A percentile compares a stretch with the other conserved stretches of the same genome.
Evolutionary conservation across 1,140 invertebrate genomes (phyloP).

Genomic region (Paralvinella palmiformis): DNA sequence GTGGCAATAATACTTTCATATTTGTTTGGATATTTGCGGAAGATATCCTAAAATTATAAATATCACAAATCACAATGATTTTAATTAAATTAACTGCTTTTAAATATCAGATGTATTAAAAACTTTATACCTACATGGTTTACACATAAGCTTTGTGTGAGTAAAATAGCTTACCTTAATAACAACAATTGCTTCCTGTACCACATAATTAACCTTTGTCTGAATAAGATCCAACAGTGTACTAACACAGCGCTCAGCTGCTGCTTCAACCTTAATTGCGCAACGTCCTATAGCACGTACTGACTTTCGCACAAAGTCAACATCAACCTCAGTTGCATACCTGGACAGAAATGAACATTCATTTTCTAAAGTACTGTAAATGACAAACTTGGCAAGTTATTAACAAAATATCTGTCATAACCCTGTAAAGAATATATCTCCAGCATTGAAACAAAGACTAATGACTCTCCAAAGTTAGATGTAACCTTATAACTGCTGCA

Average conservation of each 20-base stretch:
- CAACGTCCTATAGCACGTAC: slow-evolving; percentile 95
- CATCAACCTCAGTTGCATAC: slow-evolving; percentile 96
- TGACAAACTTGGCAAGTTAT: too few species aligned
- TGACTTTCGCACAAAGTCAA: slow-evolving; percentile 97
- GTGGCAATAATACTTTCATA: slow-evolving; percentile 99
- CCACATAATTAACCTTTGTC: slow-evolving; percentile 99
- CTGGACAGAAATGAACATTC: too few species aligned
- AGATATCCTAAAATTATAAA: slow-evolving; percentile 68
- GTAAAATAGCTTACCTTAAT: slow-evolving; percentile 81
- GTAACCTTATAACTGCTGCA: too few species aligned
- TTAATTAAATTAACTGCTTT: background rate
- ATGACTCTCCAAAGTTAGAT: too few species aligned
- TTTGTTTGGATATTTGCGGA: slow-evolving; percentile 99
- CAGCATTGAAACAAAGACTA: too few species aligned
- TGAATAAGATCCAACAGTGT: slow-evolving; percentile 98
- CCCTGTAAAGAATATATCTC: too few species aligned
- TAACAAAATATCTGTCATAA: too few species aligned
- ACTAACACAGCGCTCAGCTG: slow-evolving; percentile 95
- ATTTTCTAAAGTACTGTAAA: too few species aligned
- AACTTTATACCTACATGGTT: too few species aligned
- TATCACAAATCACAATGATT: background rate
- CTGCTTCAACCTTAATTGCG: slow-evolving; percentile 99
- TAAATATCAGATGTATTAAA: background rate
- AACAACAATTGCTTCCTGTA: slow-evolving; percentile 99
- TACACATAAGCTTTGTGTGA: too few species aligned